phyloP scores from a whole-genome alignment of 1,140 invertebrate genomes.

The Carposina sasakii region DNA sequence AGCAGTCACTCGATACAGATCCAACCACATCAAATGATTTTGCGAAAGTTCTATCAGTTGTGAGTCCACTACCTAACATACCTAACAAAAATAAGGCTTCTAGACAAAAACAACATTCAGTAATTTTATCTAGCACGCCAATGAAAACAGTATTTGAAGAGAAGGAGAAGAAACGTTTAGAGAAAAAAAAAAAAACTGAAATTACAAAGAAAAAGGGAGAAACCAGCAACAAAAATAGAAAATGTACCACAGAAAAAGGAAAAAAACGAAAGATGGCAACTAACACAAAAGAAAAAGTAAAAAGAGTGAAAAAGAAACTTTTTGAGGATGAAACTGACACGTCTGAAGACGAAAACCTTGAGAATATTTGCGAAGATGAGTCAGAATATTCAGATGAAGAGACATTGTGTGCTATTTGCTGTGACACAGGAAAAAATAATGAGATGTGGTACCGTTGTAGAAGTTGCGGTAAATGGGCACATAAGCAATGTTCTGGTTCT shows the following conservation, averaged over 20 bases:
- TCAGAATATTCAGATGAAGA: slow-evolving; percentile 21
- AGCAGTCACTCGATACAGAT: neutral
- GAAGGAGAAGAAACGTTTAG: slow-evolving; percentile 13
- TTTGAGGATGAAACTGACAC: slow-evolving; percentile 16
- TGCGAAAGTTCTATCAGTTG: neutral
- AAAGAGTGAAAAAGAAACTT: slow-evolving; percentile 11
- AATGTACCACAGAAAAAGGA: slow-evolving; percentile 10
- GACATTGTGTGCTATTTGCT: slow-evolving; percentile 20
- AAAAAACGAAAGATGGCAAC: slow-evolving; percentile 9
- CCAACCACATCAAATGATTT: neutral
- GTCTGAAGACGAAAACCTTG: slow-evolving; percentile 14
- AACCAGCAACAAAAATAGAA: slow-evolving; percentile 8
- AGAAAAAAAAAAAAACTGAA: slow-evolving; percentile 9
- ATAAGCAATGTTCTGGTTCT: slow-evolving; percentile 19
- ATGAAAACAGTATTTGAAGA: slow-evolving; percentile 14
- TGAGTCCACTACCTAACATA: slow-evolving; percentile 5
- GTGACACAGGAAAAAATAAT: slow-evolving; percentile 17
- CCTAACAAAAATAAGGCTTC: slow-evolving; percentile 1
- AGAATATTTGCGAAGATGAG: slow-evolving; percentile 15
- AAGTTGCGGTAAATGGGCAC: slow-evolving; percentile 19
- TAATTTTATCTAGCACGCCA: slow-evolving; percentile 12
- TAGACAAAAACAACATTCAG: slow-evolving; percentile 9
- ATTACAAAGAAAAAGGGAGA: slow-evolving; percentile 9
- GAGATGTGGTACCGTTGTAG: slow-evolving; percentile 20
- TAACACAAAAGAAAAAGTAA: slow-evolving; percentile 8